Percentiles rank a stretch among this genome's conserved stretches.
Evolutionary conservation across 2,797 vertebrate genomes (phyloP).

Genomic region (Sebastes oblongus): DNA sequence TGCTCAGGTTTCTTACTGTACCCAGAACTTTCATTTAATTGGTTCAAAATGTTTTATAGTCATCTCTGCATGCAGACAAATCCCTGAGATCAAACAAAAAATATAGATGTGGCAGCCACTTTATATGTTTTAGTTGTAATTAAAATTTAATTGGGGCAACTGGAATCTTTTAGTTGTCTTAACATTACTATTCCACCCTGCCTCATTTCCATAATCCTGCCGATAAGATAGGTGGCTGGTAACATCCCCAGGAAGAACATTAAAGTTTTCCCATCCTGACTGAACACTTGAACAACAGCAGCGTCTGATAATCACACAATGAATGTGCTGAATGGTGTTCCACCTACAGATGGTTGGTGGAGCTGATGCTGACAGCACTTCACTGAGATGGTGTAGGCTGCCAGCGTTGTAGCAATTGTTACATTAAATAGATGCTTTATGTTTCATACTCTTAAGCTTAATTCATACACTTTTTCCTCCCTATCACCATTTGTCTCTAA

Average conservation of each 20-base stretch:
- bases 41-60: not conserved
- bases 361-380: slow-evolving; percentile 20
- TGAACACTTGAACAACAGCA: not conserved
- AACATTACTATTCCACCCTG: not conserved
- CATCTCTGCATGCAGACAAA: not conserved
- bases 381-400: slow-evolving; percentile 13
- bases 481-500: not conserved
- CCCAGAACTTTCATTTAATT: not conserved
- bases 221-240: slow-evolving; percentile 7
- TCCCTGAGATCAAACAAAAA: not conserved
- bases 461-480: not conserved
- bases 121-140: not conserved
- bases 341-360: slow-evolving; percentile 9
- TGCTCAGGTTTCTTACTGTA: not conserved
- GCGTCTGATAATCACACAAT: slow-evolving; percentile 20
- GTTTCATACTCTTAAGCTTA: not conserved
- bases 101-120: not conserved
- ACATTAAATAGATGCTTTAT: slow-evolving; percentile 28
- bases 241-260: slow-evolving; percentile 12
- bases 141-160: not conserved
- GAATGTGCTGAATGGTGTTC: slow-evolving; percentile 18
- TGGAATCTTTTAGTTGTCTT: not conserved
- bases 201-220: slow-evolving; percentile 40
- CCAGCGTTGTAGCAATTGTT: slow-evolving; percentile 22
- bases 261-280: slow-evolving; percentile 9